phyloP scores from a whole-genome alignment of 2,797 vertebrate genomes.

The Leuciscus waleckii region DNA sequence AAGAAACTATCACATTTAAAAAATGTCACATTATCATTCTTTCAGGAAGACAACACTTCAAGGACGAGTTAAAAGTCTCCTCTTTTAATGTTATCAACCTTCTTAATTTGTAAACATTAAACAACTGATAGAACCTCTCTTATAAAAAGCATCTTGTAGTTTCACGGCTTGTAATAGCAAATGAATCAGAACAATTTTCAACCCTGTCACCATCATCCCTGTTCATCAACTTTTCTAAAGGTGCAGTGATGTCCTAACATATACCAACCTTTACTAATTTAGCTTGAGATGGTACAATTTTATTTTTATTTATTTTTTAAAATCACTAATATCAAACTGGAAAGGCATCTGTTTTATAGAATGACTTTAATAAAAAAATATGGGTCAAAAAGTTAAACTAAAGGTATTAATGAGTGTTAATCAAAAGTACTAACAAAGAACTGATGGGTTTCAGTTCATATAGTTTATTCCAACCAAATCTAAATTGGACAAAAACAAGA shows the following conservation, averaged over 20 bases:
- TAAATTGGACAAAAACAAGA: slow-evolving; percentile 63
- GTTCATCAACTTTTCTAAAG: background rate
- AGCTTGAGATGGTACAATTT: background rate
- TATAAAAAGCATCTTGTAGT: background rate
- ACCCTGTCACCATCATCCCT: background rate
- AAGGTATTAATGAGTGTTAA: background rate
- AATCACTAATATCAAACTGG: background rate
- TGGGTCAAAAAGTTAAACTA: background rate
- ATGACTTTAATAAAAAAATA: background rate
- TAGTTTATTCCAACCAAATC: background rate
- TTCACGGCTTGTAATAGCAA: background rate
- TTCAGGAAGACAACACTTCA: background rate
- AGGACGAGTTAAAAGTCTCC: background rate
- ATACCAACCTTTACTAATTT: too few relatives aligned
- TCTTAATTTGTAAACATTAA: background rate
- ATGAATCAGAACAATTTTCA: background rate
- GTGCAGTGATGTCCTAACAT: background rate
- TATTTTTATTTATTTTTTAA: background rate
- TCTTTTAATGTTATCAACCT: background rate
- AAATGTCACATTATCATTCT: background rate
- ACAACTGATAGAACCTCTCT: background rate
- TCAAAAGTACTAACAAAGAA: background rate
- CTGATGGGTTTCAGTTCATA: background rate
- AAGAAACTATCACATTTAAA: background rate
- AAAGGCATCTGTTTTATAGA: background rate